These are phyloP conservation scores for Alcedo atthis DNA, from an alignment of 2,797 vertebrate species.

Conservation along the genomic window DNA sequence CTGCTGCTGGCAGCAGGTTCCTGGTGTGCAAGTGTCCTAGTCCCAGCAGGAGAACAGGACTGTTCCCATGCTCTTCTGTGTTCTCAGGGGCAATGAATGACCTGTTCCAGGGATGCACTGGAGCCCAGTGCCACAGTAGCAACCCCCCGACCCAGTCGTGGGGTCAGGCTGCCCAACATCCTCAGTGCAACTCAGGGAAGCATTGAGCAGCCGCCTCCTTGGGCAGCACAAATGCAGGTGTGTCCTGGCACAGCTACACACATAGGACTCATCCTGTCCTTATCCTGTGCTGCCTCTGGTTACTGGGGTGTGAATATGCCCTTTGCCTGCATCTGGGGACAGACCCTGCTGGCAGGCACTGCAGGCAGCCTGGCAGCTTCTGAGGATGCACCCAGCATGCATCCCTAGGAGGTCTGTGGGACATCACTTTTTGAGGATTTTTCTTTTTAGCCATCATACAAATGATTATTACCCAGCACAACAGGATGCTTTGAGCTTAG, in stretches of 20 bases:
- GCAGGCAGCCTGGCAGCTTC: neutral
- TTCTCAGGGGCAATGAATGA: neutral
- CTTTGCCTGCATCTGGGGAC: neutral
- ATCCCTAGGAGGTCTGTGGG: neutral
- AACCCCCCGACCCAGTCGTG: rapidly evolving
- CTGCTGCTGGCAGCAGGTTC: neutral
- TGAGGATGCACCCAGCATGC: neutral
- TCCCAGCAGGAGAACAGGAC: rapidly evolving
- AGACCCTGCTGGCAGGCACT: neutral
- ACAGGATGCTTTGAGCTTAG: neutral
- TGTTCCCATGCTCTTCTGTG: neutral
- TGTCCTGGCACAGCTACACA: neutral
- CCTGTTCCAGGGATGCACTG: neutral
- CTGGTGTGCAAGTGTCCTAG: rapidly evolving
- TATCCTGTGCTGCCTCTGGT: neutral
- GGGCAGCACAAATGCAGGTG: neutral
- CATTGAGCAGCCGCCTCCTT: neutral
- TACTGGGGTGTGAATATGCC: neutral
- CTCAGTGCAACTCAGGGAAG: neutral
- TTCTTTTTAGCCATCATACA: neutral
- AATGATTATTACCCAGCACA: neutral
- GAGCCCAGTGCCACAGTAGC: neutral
- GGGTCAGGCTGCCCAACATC: neutral
- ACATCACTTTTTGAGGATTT: neutral
- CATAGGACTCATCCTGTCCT: neutral